Conservation (phyloP, 2,888 invertebrate species). For the Sesamia inferens region DNA sequence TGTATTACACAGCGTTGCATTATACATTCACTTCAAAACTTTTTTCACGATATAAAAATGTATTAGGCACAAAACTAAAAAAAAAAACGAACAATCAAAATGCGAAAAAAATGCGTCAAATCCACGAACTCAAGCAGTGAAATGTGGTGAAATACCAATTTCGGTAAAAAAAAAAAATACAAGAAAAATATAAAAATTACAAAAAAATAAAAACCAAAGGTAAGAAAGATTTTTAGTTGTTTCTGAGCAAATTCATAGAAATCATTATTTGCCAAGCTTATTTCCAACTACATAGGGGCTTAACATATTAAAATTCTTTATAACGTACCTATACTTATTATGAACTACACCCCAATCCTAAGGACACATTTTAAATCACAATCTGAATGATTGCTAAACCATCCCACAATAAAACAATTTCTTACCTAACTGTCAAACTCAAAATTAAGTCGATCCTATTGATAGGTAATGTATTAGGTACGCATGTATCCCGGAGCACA, state of each 20-base stretch:
- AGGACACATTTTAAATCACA: background rate
- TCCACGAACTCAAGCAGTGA: conserved; percentile 31
- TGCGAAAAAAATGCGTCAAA: conserved; percentile 31
- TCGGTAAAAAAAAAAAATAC: background rate
- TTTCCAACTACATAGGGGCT: background rate
- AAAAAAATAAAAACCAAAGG: conserved; percentile 17
- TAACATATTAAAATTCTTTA: background rate
- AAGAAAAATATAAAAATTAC: background rate
- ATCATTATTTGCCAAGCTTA: background rate
- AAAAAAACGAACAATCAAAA: conserved; percentile 16
- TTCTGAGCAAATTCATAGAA: background rate
- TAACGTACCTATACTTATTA: too few species aligned
- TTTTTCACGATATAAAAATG: background rate
- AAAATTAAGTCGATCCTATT: background rate
- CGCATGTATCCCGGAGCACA: background rate
- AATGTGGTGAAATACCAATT: conserved; percentile 32
- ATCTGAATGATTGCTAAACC: background rate
- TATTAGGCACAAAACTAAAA: conserved; percentile 16
- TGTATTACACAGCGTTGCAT: background rate
- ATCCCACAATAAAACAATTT: background rate
- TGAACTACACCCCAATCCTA: too few species aligned
- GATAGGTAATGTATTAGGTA: too few species aligned
- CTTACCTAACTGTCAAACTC: background rate
- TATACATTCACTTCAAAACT: background rate
- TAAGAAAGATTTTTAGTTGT: background rate